These are phyloP conservation scores for Lagopus leucura DNA, from an alignment of 2,113 vertebrate species.

Conservation along the genomic window DNA sequence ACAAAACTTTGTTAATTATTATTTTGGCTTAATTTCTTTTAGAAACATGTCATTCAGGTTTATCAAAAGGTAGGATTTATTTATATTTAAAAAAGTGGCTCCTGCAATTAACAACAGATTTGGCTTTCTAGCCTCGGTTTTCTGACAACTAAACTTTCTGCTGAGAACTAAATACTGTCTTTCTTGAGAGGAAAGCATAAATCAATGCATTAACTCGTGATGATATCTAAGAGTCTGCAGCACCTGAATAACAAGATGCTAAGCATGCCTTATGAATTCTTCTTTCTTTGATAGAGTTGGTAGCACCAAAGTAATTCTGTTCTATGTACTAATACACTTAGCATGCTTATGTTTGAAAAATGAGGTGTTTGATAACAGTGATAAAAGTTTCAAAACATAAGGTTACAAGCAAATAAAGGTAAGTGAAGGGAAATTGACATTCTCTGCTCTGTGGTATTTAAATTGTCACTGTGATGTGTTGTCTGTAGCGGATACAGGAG, in stretches of 20 bases:
- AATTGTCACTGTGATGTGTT: background rate
- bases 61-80: conserved; percentile 99
- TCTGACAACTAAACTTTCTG: conserved; percentile 86
- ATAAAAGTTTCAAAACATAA: conserved; percentile 54
- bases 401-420: conserved; percentile 67
- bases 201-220: conserved; percentile 75
- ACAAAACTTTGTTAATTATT: conserved; percentile 75
- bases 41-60: conserved; percentile 99
- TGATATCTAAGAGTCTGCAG: conserved; percentile 68
- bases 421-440: conserved; percentile 61
- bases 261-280: conserved; percentile 81
- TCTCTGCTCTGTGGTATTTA: background rate
- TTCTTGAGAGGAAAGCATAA: conserved; percentile 67
- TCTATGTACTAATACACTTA: conserved; percentile 84
- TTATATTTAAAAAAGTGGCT: conserved; percentile 81
- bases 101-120: conserved; percentile 83
- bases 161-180: conserved; percentile 83
- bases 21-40: conserved; percentile 92
- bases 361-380: conserved; percentile 70
- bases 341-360: conserved; percentile 82
- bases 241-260: conserved; percentile 71
- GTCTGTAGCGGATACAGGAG: background rate
- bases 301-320: conserved; percentile 78
- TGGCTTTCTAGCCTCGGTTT: conserved; percentile 83
- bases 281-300: conserved; percentile 73